phyloP scores from a whole-genome alignment of 2,888 invertebrate genomes.

The Anoncus sp. region DNA sequence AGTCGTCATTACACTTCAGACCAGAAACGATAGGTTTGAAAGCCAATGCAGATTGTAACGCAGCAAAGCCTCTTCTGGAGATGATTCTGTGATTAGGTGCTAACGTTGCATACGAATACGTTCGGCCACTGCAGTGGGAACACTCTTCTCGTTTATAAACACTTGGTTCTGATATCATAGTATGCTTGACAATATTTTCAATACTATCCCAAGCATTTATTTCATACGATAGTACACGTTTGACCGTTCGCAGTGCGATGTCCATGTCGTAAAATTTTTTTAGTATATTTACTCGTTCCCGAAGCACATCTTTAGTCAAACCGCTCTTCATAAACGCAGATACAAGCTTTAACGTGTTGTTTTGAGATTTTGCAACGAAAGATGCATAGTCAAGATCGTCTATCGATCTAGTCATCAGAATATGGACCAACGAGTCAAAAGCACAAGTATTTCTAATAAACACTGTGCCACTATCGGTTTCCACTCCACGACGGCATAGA shows the following conservation, averaged over 20 bases:
- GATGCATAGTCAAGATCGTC: constrained; percentile 24
- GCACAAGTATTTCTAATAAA: constrained; percentile 45
- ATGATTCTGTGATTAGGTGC: not conserved
- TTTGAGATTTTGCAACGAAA: constrained; percentile 16
- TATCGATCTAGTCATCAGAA: constrained; percentile 22
- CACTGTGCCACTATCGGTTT: constrained; percentile 6
- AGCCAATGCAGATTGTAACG: constrained; percentile 5
- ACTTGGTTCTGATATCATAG: constrained; percentile 6
- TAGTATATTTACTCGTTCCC: too few species aligned
- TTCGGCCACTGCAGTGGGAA: constrained; percentile 1
- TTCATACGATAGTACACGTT: constrained; percentile 11
- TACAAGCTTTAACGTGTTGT: constrained; percentile 24
- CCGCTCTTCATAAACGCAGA: constrained; percentile 11
- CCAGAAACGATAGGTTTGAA: too few species aligned
- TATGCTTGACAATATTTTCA: not conserved
- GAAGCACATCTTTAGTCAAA: not conserved
- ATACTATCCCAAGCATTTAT: constrained; percentile 27
- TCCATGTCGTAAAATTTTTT: not conserved
- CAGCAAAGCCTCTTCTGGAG: not conserved
- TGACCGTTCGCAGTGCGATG: constrained; percentile 2
- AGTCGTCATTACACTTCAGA: too few species aligned
- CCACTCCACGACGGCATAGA: constrained; percentile 2
- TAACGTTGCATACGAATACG: not conserved
- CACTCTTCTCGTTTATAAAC: constrained; percentile 9
- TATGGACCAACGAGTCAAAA: constrained; percentile 42